Conservation (phyloP, 2,888 invertebrate species). For the Sphaerophoria rueppellii region DNA sequence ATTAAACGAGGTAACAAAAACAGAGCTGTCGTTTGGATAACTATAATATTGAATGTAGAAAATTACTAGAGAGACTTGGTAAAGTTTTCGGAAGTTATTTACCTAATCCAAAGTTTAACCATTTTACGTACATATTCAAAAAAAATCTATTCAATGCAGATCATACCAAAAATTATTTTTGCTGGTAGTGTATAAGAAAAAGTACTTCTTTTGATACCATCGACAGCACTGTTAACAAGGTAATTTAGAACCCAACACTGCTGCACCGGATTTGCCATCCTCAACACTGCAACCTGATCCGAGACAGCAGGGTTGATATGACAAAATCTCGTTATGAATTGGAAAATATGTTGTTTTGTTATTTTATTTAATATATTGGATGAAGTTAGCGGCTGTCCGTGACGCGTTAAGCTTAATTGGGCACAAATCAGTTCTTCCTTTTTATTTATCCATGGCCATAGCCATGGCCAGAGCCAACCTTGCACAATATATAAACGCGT, state of each 20-base stretch:
- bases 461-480: conserved; percentile 28
- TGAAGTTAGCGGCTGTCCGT: conserved; percentile 50
- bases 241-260: background rate
- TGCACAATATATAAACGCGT: conserved; percentile 33
- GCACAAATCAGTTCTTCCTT: conserved; percentile 35
- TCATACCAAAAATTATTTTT: too few relatives aligned
- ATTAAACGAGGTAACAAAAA: background rate
- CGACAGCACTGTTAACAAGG: conserved; percentile 9
- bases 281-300: background rate
- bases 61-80: too few relatives aligned
- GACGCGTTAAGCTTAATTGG: conserved; percentile 57
- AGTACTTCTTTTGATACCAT: too few relatives aligned
- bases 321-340: conserved; percentile 74
- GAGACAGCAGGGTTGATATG: conserved; percentile 36
- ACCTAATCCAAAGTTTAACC: too few relatives aligned
- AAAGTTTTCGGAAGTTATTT: too few relatives aligned
- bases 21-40: background rate
- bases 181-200: too few relatives aligned
- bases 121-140: too few relatives aligned
- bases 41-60: too few relatives aligned
- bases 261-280: background rate
- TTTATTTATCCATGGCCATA: background rate
- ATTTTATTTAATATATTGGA: conserved; percentile 63
- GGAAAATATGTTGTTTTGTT: conserved; percentile 72
- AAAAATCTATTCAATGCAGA: too few relatives aligned